These are phyloP conservation scores for Andinoacara biseriatus DNA, from an alignment of 2,113 vertebrate species.

Conservation along the genomic window DNA sequence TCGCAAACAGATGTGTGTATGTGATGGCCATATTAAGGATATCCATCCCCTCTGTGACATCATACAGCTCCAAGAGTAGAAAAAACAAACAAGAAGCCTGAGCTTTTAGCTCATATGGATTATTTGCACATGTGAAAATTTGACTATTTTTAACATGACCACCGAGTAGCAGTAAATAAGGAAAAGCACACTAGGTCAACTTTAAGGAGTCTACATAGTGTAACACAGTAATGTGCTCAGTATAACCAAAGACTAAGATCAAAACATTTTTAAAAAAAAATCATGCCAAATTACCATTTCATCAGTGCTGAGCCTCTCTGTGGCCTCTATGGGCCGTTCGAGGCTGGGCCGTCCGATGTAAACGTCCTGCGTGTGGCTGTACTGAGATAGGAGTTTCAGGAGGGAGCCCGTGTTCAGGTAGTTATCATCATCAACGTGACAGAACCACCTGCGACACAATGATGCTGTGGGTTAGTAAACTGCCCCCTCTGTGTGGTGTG, in stretches of 20 bases:
- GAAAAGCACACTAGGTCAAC: too few relatives aligned
- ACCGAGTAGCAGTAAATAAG: too few relatives aligned
- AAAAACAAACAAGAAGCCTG: too few relatives aligned
- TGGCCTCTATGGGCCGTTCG: slow-evolving; percentile 90
- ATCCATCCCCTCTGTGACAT: not conserved
- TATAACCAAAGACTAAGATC: not conserved
- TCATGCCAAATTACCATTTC: slow-evolving; percentile 79
- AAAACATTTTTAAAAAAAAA: accelerated
- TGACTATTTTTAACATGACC: too few relatives aligned
- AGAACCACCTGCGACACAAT: slow-evolving; percentile 87
- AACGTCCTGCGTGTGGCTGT: slow-evolving; percentile 84
- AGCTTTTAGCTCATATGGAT: too few relatives aligned
- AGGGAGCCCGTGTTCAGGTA: slow-evolving; percentile 86
- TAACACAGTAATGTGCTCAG: too few relatives aligned
- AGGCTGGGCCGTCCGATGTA: slow-evolving; percentile 93
- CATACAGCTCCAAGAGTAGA: too few relatives aligned
- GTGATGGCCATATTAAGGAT: too few relatives aligned
- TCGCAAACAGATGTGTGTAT: not conserved
- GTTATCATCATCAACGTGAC: slow-evolving; percentile 94
- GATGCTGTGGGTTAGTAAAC: not conserved
- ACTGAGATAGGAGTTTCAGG: slow-evolving; percentile 86
- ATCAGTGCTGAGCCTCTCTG: slow-evolving; percentile 80
- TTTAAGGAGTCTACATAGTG: too few relatives aligned
- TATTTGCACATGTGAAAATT: too few relatives aligned
- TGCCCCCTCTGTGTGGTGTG: not conserved